These are phyloP conservation scores for Chrosomus eos DNA, from an alignment of 2,797 vertebrate genomes.

Conservation along the genomic window DNA sequence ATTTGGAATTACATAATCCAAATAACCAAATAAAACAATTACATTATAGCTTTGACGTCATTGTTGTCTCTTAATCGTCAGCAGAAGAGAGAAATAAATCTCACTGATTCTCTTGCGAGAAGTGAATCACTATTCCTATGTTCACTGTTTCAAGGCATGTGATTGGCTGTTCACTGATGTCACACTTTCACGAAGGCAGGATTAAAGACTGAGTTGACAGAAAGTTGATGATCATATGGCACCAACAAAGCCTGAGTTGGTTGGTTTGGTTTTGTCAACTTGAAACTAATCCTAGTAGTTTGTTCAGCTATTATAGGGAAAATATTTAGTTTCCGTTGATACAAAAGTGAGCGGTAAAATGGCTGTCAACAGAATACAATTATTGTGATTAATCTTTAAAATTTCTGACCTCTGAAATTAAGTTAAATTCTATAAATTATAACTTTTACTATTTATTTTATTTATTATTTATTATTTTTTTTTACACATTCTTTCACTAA, in stretches of 20 bases:
- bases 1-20: too few species aligned
- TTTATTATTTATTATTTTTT: neutral
- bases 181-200: too few species aligned
- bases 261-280: neutral
- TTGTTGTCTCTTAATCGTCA: too few species aligned
- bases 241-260: too few species aligned
- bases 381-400: neutral
- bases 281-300: neutral
- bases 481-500: neutral
- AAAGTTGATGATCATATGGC: too few species aligned
- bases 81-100: too few species aligned
- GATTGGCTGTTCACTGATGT: too few species aligned
- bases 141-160: too few species aligned
- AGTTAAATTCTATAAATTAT: neutral
- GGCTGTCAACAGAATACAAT: neutral
- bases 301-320: neutral
- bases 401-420: neutral
- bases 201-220: too few species aligned
- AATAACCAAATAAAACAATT: neutral
- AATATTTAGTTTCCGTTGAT: neutral
- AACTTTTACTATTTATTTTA: neutral
- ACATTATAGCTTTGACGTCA: neutral
- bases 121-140: too few species aligned
- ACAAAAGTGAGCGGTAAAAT: neutral
- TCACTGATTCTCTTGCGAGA: too few species aligned